Evolutionary conservation across 2,797 vertebrate species (phyloP).

Genomic region (Acipenser transmontanus): DNA sequence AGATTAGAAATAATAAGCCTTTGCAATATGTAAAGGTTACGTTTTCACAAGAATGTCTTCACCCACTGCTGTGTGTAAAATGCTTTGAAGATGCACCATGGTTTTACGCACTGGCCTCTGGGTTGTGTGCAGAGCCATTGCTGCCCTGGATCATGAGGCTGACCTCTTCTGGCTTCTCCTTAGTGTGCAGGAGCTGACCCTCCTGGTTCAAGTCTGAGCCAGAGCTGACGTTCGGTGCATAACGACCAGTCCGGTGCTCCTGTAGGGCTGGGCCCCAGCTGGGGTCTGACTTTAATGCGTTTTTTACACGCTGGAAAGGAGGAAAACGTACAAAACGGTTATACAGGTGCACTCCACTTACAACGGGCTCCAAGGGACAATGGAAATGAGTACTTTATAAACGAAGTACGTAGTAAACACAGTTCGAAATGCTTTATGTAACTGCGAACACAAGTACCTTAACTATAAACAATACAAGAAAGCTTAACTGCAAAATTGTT

Average conservation of each 20-base stretch:
- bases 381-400: too few species aligned
- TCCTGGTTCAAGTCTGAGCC: conserved; percentile 28
- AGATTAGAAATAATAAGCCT: conserved; percentile 73
- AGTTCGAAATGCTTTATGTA: too few species aligned
- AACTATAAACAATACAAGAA: too few species aligned
- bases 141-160: conserved; percentile 80
- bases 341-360: too few species aligned
- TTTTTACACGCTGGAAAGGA: conserved; percentile 78
- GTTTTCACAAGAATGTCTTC: conserved; percentile 65
- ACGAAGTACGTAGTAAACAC: too few species aligned
- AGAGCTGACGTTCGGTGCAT: conserved; percentile 57
- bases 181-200: conserved; percentile 3
- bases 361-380: too few species aligned
- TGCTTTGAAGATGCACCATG: conserved; percentile 24
- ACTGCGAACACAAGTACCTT: too few species aligned
- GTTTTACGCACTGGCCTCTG: conserved; percentile 86
- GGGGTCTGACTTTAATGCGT: conserved; percentile 73
- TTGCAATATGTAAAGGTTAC: conserved; percentile 76
- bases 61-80: conserved; percentile 55
- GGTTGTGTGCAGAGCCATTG: conserved; percentile 85
- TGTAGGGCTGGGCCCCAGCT: conserved; percentile 88
- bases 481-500: too few species aligned
- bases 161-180: conserved; percentile 72
- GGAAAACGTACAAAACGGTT: neutral
- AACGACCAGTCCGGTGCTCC: conserved; percentile 89